Evolutionary conservation across 2,888 invertebrate species (phyloP).

Genomic region (Lissocephala sabroskyi): DNA sequence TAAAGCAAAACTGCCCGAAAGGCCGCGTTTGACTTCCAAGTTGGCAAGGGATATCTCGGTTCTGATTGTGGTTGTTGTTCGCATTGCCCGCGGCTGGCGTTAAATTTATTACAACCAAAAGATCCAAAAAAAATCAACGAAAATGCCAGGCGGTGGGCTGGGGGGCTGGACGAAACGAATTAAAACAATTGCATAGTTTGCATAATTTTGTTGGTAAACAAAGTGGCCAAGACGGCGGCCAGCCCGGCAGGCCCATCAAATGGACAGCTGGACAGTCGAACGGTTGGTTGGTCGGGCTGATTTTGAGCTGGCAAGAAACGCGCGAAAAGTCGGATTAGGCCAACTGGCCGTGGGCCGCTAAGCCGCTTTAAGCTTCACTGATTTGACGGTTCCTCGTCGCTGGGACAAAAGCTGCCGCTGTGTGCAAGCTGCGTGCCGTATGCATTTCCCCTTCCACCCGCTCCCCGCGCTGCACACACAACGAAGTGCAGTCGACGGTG

Average conservation of each 20-base stretch:
- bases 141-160: background rate
- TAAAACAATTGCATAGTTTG: conserved; percentile 59
- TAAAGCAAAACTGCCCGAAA: too few relatives aligned
- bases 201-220: conserved; percentile 58
- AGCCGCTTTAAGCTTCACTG: conserved; percentile 48
- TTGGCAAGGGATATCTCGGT: too few relatives aligned
- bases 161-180: conserved; percentile 19
- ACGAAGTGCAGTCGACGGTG: too few relatives aligned
- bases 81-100: conserved; percentile 38
- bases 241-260: conserved; percentile 2
- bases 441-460: too few relatives aligned
- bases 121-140: conserved; percentile 17
- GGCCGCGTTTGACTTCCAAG: too few relatives aligned
- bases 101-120: conserved; percentile 62
- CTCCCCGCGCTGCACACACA: too few relatives aligned
- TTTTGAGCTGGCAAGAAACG: conserved; percentile 48
- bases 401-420: too few relatives aligned
- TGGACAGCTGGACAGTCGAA: background rate
- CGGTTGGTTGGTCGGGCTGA: background rate
- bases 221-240: conserved; percentile 28
- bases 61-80: too few relatives aligned
- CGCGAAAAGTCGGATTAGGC: conserved; percentile 57
- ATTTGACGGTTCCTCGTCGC: conserved; percentile 24
- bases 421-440: too few relatives aligned
- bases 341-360: conserved; percentile 12